These are phyloP conservation scores for Globodera ellingtonae DNA, from an alignment of 1,140 invertebrate species.

Conservation along the genomic window DNA sequence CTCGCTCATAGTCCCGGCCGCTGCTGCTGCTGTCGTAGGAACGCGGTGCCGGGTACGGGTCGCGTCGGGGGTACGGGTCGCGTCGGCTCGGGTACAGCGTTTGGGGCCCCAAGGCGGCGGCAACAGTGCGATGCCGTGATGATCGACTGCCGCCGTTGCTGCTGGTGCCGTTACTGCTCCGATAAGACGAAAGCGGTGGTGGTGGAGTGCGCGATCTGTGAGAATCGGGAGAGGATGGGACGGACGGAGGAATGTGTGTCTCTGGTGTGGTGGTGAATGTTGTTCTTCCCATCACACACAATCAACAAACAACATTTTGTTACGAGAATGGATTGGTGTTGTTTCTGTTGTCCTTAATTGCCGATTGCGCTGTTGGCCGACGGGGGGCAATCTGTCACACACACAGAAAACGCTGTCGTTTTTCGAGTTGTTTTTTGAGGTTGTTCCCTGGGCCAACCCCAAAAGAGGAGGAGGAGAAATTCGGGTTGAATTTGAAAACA, in stretches of 20 bases:
- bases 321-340: background rate
- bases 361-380: background rate
- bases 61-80: no score
- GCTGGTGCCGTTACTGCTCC: background rate
- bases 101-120: slow-evolving; percentile 16
- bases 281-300: background rate
- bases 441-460: background rate
- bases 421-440: background rate
- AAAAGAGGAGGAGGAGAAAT: background rate
- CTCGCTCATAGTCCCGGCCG: background rate
- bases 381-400: background rate
- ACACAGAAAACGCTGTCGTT: background rate
- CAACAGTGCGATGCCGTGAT: background rate
- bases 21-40: slow-evolving; percentile 8
- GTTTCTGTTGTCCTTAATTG: background rate
- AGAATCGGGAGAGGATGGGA: slow-evolving; percentile 16
- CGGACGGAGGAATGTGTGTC: background rate
- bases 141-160: background rate
- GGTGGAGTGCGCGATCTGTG: slow-evolving; percentile 15
- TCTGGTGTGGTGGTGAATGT: slow-evolving; percentile 13
- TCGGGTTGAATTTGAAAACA: background rate
- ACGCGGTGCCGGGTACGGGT: slow-evolving; percentile 17
- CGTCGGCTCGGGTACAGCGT: slow-evolving; percentile 18
- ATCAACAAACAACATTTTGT: background rate
- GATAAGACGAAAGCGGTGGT: slow-evolving; percentile 8